phyloP scores from a whole-genome alignment of 2,797 vertebrate species.

The Sylvia borin region DNA sequence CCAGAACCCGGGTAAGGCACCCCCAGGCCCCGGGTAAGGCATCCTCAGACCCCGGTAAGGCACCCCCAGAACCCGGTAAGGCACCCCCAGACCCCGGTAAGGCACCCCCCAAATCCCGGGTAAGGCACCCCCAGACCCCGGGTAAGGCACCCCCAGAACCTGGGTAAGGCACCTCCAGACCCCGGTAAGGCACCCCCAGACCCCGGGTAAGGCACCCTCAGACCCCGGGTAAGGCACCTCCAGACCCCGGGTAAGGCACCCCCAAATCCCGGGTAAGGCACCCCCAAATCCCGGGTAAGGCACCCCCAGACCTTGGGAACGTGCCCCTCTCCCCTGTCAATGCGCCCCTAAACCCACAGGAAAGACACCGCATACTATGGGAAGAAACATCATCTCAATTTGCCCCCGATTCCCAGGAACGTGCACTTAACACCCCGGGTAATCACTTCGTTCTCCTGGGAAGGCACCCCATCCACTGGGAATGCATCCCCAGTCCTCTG shows the following conservation, averaged over 20 bases:
- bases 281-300: too few relatives aligned
- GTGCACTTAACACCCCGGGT: rapidly evolving
- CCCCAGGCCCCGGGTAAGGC: background rate
- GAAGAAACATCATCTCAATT: background rate
- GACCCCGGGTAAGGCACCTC: too few relatives aligned
- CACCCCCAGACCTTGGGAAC: too few relatives aligned
- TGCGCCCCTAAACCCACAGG: slow-evolving; percentile 7
- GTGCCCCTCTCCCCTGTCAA: background rate
- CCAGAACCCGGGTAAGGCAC: background rate
- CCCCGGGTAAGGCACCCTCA: background rate
- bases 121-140: slow-evolving; percentile 2
- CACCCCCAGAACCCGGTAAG: slow-evolving; percentile 49
- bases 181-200: background rate
- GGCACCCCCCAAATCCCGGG: background rate
- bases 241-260: too few relatives aligned
- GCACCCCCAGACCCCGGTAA: background rate
- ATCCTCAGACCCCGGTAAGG: background rate
- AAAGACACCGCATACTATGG: slow-evolving; percentile 9
- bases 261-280: slow-evolving; percentile 65
- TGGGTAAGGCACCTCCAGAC: background rate
- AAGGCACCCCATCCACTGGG: slow-evolving; percentile 62
- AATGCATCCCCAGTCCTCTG: rapidly evolving
- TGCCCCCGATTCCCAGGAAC: background rate
- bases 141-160: background rate
- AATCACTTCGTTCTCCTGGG: background rate